Evolutionary conservation across 2,113 vertebrate genomes (phyloP), one percentile per base, ranked within the genome.

Genomic region (Callithrix jacchus): DNA sequence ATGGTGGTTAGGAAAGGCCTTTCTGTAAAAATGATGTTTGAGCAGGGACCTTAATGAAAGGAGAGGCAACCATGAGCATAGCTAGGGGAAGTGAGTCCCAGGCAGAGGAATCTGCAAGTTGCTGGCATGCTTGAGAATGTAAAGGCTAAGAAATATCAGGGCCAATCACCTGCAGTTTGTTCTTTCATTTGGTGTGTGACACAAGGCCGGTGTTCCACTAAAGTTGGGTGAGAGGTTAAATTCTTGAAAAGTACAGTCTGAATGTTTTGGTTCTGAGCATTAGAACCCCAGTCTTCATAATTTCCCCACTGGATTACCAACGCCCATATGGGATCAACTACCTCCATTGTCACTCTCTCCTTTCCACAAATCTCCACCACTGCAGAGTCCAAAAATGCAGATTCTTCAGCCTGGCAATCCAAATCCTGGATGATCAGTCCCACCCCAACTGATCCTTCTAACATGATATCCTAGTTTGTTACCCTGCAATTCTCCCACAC

Each of bases 191-290:
- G 27, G 12, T 58, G 8, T 27, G 70, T 77, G 17, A 35, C 14
- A 49, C 40, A 32, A 73, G 66, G 61, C n/a, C 54, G 27, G 2
- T 27, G 73, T 42, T 83, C 94, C 76, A 91, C 56, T 76, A 25
- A 92, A 42, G 32, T 21, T 85, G 61, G 35, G 16, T 58, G 45
- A 88, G 70, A 52, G 23, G 25, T 77, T 82, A 45, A n/a, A 42
- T 89, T 91, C 56, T 95, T n/a, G 9, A 49, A 71, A 81, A 56
- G 10, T 11, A 4, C 45, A 8, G 37, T 93, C 40, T 45, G 42
- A 84, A 30, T 37, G 18, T 79, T 70, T 85, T 64, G 80, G 6
- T 93, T 93, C 45, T 85, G 42, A 93, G 52, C 23, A 30, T 40
- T 58, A 86, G n/a, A 23, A 88, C 16, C 5, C 35, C 56, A 85